Percentiles rank a stretch among this genome's conserved stretches.
These are phyloP conservation scores for Cichladusa arquata DNA, from an alignment of 2,113 vertebrate genomes.

Conservation along the genomic window DNA sequence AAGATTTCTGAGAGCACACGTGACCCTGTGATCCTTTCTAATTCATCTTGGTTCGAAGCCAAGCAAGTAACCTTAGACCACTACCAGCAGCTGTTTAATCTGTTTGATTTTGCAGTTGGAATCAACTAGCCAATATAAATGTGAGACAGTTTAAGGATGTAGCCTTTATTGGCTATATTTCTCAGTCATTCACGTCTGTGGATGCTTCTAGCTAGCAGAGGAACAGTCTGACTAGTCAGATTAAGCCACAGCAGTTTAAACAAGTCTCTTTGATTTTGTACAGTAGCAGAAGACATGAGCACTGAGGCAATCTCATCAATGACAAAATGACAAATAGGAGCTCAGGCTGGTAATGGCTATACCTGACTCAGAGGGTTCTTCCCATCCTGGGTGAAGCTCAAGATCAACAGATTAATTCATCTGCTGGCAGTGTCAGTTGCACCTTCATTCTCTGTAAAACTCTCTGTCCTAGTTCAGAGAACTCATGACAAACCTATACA, in stretches of 20 bases:
- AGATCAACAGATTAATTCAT: not conserved
- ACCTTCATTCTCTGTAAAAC: not conserved
- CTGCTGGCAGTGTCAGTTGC: not conserved
- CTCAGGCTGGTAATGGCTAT: not conserved
- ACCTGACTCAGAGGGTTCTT: not conserved
- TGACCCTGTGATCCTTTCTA: not conserved
- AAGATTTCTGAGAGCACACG: not conserved
- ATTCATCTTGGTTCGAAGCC: not conserved
- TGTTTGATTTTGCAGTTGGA: not conserved
- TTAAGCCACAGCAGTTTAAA: not conserved
- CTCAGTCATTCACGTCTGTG: not conserved
- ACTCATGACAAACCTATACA: not conserved
- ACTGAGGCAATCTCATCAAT: not conserved
- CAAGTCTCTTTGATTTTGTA: not conserved
- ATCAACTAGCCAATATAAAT: not conserved
- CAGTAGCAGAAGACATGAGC: not conserved
- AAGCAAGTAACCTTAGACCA: not conserved
- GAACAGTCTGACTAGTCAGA: not conserved
- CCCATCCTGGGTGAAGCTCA: not conserved
- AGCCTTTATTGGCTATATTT: not conserved
- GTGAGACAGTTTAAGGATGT: not conserved
- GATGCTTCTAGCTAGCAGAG: not conserved
- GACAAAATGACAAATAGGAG: slow-evolving; percentile 25
- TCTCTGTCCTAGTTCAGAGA: not conserved
- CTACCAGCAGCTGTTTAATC: not conserved